A percentile compares a stretch with the other conserved stretches of the same genome.
phyloP scores from a whole-genome alignment of 2,888 invertebrate genomes.

The Dasysyrphus albostriatus region DNA sequence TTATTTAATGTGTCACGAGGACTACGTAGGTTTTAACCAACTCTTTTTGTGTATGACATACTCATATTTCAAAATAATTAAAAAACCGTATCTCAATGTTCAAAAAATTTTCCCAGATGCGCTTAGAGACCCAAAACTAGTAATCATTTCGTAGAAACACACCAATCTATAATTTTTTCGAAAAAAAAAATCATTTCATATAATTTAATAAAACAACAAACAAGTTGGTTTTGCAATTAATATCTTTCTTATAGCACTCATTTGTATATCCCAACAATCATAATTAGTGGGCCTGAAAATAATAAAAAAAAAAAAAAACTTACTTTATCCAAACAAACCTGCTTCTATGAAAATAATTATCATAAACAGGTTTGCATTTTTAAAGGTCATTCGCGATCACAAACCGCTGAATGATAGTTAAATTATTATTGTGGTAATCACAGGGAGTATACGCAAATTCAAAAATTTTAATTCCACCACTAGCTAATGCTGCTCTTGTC shows the following conservation, averaged over 20 bases:
- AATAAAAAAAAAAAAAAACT: neutral
- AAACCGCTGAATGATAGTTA: neutral
- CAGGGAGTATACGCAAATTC: conserved; percentile 17
- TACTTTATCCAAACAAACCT: conserved; percentile 29
- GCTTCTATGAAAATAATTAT: conserved; percentile 56
- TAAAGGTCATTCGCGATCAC: conserved; percentile 64
- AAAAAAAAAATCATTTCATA: too few species aligned
- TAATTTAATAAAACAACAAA: neutral
- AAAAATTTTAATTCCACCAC: conserved; percentile 33
- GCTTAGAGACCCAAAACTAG: too few species aligned
- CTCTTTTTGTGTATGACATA: too few species aligned
- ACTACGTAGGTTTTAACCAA: too few species aligned
- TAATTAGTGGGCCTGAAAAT: conserved; percentile 7
- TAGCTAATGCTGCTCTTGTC: neutral
- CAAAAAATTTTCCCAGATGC: too few species aligned
- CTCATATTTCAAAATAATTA: too few species aligned
- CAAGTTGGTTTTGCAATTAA: conserved; percentile 5
- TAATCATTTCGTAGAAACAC: too few species aligned
- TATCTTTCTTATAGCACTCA: neutral
- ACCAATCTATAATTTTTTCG: too few species aligned
- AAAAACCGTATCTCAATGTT: too few species aligned
- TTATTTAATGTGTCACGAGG: too few species aligned
- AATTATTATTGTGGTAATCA: conserved; percentile 21
- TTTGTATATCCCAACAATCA: neutral
- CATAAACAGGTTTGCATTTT: conserved; percentile 60